A percentile compares a stretch with the other conserved stretches of the same genome.
Evolutionary conservation across 2,797 vertebrate genomes (phyloP).

Genomic region (Gadopsis bispinosus): DNA sequence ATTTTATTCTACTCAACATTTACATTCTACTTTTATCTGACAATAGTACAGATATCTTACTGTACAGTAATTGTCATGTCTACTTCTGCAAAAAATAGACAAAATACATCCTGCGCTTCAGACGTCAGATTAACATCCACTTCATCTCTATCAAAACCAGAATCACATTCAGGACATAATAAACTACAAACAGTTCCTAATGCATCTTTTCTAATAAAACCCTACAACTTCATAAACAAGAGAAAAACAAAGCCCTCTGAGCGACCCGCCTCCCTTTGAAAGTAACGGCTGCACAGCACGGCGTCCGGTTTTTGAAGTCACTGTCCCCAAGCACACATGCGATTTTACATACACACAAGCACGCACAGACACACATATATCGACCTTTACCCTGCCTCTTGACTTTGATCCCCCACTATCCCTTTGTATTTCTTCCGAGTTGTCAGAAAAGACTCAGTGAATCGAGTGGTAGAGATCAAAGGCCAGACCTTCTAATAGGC

Average conservation of each 20-base stretch:
- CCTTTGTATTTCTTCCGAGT: constrained; percentile 87
- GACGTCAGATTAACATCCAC: constrained; percentile 57
- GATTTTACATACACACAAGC: constrained; percentile 50
- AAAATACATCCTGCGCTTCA: neutral
- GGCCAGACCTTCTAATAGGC: constrained; percentile 85
- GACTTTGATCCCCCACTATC: constrained; percentile 90
- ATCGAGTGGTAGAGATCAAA: constrained; percentile 93
- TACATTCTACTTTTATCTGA: neutral
- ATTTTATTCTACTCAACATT: neutral
- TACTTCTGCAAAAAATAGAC: constrained; percentile 6
- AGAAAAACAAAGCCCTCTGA: constrained; percentile 76
- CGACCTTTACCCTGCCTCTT: constrained; percentile 85
- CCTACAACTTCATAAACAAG: constrained; percentile 73
- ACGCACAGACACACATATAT: constrained; percentile 63
- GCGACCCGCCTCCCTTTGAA: constrained; percentile 76
- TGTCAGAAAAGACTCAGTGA: constrained; percentile 84
- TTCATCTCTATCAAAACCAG: constrained; percentile 72
- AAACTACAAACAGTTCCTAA: constrained; percentile 76
- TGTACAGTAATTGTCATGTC: neutral
- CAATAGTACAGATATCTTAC: neutral
- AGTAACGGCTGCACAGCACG: constrained; percentile 79
- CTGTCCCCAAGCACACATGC: constrained; percentile 75
- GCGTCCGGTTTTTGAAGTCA: constrained; percentile 78
- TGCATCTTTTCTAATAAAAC: constrained; percentile 72
- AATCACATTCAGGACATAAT: constrained; percentile 66